phyloP scores from a whole-genome alignment of 1,140 invertebrate species.

The Choristoneura fumiferana region DNA sequence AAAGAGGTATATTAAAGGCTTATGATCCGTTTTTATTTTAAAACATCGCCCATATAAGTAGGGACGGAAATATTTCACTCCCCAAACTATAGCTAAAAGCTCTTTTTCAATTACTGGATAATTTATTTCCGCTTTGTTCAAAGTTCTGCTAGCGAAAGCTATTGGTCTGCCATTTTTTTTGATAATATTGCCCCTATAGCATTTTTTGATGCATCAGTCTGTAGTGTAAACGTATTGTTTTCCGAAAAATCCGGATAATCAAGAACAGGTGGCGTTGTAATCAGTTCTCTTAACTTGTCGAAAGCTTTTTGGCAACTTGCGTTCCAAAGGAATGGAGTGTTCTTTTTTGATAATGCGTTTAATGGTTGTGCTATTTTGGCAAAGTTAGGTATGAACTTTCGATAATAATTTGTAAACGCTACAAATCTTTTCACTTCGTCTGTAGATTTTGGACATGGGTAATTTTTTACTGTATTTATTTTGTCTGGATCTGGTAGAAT shows the following conservation, averaged over 20 bases:
- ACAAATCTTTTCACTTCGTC: not conserved
- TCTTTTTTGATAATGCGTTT: too few species aligned
- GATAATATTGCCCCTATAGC: not conserved
- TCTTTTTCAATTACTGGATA: too few species aligned
- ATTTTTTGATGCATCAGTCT: too few species aligned
- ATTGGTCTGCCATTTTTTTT: not conserved
- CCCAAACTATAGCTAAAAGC: constrained; percentile 34
- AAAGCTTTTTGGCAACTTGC: not conserved
- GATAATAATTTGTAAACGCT: too few species aligned
- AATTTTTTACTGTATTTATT: not conserved
- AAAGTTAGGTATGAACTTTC: too few species aligned
- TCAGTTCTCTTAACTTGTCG: not conserved
- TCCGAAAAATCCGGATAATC: not conserved
- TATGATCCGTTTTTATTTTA: not conserved
- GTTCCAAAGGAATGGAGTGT: too few species aligned
- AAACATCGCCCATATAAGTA: not conserved
- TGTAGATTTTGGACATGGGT: not conserved
- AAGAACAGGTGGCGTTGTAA: not conserved
- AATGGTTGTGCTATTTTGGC: too few species aligned
- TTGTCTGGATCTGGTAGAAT: not conserved
- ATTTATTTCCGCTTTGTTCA: too few species aligned
- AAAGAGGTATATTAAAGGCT: not conserved
- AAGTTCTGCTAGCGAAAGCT: too few species aligned
- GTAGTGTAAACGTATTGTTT: not conserved
- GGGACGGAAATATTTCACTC: constrained; percentile 22